These are phyloP conservation scores for Villa cingulata DNA, from an alignment of 2,888 invertebrate genomes.

Conservation along the genomic window DNA sequence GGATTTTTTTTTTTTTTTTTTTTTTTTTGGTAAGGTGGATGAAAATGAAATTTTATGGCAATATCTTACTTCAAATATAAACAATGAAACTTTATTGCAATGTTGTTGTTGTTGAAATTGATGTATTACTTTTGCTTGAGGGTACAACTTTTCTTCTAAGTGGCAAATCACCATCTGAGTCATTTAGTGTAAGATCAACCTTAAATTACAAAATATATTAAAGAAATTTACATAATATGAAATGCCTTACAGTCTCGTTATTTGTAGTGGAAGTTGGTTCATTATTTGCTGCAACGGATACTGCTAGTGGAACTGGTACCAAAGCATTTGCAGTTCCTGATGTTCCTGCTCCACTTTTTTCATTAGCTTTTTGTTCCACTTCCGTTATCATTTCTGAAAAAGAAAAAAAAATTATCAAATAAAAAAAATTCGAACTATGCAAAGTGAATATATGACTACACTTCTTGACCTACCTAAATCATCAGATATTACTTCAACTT, in stretches of 20 bases:
- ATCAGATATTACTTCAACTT: conserved; percentile 61
- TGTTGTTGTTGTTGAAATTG: conserved; percentile 13
- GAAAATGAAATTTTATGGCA: too few relatives aligned
- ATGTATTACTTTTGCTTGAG: conserved; percentile 23
- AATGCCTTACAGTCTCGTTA: conserved; percentile 34
- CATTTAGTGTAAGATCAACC: conserved; percentile 60
- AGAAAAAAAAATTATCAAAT: too few relatives aligned
- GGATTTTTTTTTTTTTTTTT: too few relatives aligned
- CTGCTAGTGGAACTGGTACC: conserved; percentile 8
- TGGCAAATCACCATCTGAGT: conserved; percentile 57
- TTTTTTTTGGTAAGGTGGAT: too few relatives aligned
- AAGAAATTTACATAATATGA: neutral
- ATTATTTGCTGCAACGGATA: conserved; percentile 20
- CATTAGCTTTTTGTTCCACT: neutral
- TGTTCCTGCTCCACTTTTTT: too few relatives aligned
- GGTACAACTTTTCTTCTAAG: conserved; percentile 44
- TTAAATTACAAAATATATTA: conserved; percentile 12
- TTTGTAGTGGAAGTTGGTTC: conserved; percentile 35
- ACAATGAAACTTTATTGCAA: too few relatives aligned
- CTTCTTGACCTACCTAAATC: conserved; percentile 64
- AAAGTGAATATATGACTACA: too few relatives aligned
- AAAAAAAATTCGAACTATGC: too few relatives aligned
- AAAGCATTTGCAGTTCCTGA: neutral
- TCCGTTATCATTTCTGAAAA: conserved; percentile 17
- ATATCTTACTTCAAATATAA: too few relatives aligned